Evolutionary conservation across 2,888 invertebrate genomes (phyloP).

Genomic region (Drosophila infuscata): DNA sequence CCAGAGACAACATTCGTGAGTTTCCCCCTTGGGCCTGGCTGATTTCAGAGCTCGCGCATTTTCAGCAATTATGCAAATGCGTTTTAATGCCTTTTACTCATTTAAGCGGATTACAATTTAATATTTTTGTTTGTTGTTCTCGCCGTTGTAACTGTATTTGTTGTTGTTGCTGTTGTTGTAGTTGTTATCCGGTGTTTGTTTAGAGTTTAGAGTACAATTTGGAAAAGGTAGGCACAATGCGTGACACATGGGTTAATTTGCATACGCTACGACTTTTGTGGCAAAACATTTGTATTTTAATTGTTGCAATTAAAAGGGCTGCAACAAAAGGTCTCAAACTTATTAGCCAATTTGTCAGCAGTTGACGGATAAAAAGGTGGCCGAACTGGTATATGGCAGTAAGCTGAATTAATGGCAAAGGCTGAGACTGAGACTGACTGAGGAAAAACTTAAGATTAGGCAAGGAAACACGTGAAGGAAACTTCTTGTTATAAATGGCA

Average conservation of each 20-base stretch:
- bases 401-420: slow-evolving; percentile 8
- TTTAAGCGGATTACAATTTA: slow-evolving; percentile 84
- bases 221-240: slow-evolving; percentile 51
- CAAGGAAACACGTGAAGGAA: neutral
- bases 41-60: slow-evolving; percentile 50
- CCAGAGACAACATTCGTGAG: neutral
- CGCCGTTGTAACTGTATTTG: slow-evolving; percentile 52
- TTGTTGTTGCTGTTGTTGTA: slow-evolving; percentile 50
- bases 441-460: neutral
- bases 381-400: neutral
- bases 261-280: slow-evolving; percentile 66
- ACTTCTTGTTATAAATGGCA: neutral
- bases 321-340: slow-evolving; percentile 31
- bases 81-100: slow-evolving; percentile 82
- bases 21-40: slow-evolving; percentile 35
- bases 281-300: slow-evolving; percentile 75
- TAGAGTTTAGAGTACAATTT: slow-evolving; percentile 54
- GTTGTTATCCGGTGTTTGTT: slow-evolving; percentile 64
- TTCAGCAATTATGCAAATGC: slow-evolving; percentile 83
- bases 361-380: slow-evolving; percentile 26
- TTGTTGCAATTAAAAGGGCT: slow-evolving; percentile 70
- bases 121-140: slow-evolving; percentile 76
- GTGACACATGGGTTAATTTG: slow-evolving; percentile 71
- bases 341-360: slow-evolving; percentile 48
- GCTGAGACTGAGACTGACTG: slow-evolving; percentile 1